Conservation (phyloP, 35 echinoderm and acorn worm species). For the Amphiura filiformis region DNA sequence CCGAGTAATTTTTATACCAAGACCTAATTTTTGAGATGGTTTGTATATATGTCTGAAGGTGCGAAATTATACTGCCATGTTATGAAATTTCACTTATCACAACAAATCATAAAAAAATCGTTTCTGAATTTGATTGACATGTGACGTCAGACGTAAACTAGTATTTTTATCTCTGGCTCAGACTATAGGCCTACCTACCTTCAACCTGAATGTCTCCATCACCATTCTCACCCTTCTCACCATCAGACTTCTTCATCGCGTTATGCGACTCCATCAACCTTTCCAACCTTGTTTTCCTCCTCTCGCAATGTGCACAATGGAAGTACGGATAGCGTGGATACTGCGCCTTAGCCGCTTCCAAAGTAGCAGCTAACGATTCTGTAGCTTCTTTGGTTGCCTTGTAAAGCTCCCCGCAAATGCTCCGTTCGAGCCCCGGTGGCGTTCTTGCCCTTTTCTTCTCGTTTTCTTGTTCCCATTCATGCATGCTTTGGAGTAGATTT, state of each 20-base stretch:
- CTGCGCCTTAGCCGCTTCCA: conserved; percentile 21
- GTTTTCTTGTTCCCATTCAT: conserved; percentile 51
- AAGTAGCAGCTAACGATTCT: background rate
- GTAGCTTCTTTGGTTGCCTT: background rate
- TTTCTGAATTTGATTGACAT: too few species aligned
- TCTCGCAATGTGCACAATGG: conserved; percentile 80
- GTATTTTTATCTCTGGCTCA: too few species aligned
- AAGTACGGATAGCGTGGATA: conserved; percentile 63
- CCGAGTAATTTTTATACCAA: too few species aligned
- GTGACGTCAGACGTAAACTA: too few species aligned
- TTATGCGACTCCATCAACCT: conserved; percentile 33
- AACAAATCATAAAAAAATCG: too few species aligned
- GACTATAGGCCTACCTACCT: too few species aligned
- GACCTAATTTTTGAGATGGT: too few species aligned
- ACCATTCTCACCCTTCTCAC: too few species aligned
- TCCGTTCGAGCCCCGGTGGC: conserved; percentile 68
- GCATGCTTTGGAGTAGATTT: conserved; percentile 61
- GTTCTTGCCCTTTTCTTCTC: conserved; percentile 51
- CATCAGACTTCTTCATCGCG: conserved; percentile 22
- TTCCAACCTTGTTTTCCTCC: conserved; percentile 68
- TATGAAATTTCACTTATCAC: too few species aligned
- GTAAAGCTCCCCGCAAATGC: conserved; percentile 79
- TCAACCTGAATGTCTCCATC: too few species aligned
- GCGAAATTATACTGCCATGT: too few species aligned
- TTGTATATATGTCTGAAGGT: too few species aligned